Percentiles rank a stretch among this genome's conserved stretches.
Conservation (phyloP, 2,888 invertebrate genomes). For the Epinotia demarniana region DNA sequence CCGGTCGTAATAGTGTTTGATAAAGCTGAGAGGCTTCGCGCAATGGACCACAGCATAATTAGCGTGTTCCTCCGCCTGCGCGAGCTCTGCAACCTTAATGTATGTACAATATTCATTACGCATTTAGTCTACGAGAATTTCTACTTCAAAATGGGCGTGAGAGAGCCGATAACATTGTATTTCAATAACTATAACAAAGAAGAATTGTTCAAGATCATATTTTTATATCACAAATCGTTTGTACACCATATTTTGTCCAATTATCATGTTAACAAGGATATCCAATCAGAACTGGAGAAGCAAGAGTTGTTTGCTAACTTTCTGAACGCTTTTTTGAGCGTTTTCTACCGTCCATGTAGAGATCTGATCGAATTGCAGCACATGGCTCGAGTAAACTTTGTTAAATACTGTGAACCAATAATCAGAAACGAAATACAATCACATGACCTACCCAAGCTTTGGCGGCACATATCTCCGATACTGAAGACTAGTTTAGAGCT, state of each 20-base stretch:
- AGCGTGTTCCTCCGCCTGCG: conserved; percentile 89
- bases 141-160: conserved; percentile 87
- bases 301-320: conserved; percentile 90
- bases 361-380: conserved; percentile 93
- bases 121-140: conserved; percentile 93
- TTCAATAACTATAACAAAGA: conserved; percentile 93
- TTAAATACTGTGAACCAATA: conserved; percentile 92
- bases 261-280: conserved; percentile 60
- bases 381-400: conserved; percentile 91
- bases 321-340: conserved; percentile 91
- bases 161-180: conserved; percentile 89
- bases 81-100: conserved; percentile 88
- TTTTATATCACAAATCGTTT: conserved; percentile 68
- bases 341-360: conserved; percentile 93
- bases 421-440: conserved; percentile 86
- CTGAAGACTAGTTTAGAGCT: conserved; percentile 90
- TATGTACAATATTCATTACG: conserved; percentile 91
- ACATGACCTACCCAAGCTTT: conserved; percentile 88
- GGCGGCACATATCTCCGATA: conserved; percentile 91
- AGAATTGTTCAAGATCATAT: conserved; percentile 83
- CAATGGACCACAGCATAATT: conserved; percentile 89
- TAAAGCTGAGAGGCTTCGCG: conserved; percentile 91
- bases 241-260: conserved; percentile 63
- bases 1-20: conserved; percentile 90
- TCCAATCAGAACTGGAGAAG: conserved; percentile 67